Base-by-base conservation (phyloP, 1,140 invertebrate species). In the Drosophila willistoni region DNA sequence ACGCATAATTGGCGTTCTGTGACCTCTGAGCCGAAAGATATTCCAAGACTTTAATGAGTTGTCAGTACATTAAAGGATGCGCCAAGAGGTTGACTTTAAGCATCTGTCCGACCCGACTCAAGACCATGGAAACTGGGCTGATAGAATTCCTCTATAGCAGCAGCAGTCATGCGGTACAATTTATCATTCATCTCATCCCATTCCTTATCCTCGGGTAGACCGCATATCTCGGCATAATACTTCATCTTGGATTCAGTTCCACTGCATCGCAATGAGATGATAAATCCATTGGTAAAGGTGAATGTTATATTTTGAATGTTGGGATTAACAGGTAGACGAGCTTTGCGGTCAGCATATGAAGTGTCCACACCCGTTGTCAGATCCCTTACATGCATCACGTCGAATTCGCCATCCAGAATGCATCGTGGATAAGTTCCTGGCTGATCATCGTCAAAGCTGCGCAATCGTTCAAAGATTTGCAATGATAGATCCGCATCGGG, bases 241-340 rank as follows among this genome's bases (percentile, higher is more conserved):
- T 98, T 99, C 55, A 99, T 95, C 93, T 99, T 99, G 17, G 98
- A 98, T 92, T 99, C 98, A 0, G 98, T 99, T 13, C 98, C 98
- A 93, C 98, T 99, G 0, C 97, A 98, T 67, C 99, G 94, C 10
- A 99, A 92, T 0, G 98, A 99, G 2, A 96, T 94, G 3, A 96
- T 94, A 78, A 97, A 94, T 1, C 97, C 98, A 93, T 97, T 98
- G 44, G 94, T 93, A 92, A 99, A 98, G 10, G 94, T 95, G 91
- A 99, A 98, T 0, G 98, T 98, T 10, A 99, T 96, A 98, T 99
- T 98, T 92, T 99, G 96, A 73, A 44, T 94, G 36, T 94, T 94
- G 71, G 94, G 94, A 14, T 95, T 97, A 1, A 94, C 92, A 9
- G 98, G 97, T 22, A 99, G 92, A 25, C 95, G 93, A 0, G 97